A percentile compares a stretch with the other conserved stretches of the same genome.
These are phyloP conservation scores for Augochlora pura DNA, from an alignment of 1,140 invertebrate genomes.

Conservation along the genomic window DNA sequence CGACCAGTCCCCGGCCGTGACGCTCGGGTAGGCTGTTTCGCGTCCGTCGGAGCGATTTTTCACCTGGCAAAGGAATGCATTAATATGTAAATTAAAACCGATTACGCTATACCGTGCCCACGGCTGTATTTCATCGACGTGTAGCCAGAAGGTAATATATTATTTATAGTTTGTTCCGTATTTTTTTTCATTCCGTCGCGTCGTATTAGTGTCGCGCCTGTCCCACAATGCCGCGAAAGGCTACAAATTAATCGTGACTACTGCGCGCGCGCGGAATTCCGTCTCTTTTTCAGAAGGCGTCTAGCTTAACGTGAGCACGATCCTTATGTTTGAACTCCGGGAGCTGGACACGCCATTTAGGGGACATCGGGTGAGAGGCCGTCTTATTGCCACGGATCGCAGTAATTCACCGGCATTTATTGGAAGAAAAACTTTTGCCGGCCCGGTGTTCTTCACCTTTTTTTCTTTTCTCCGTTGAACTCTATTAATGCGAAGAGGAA, in stretches of 20 bases:
- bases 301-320: not conserved
- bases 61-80: conserved; percentile 27
- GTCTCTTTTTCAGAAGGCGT: not conserved
- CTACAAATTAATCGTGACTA: conserved; percentile 16
- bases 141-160: conserved; percentile 22
- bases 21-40: not conserved
- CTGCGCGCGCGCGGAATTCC: not conserved
- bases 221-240: not conserved
- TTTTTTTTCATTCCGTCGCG: conserved; percentile 2
- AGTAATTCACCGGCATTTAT: not conserved
- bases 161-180: conserved; percentile 32
- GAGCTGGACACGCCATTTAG: not conserved
- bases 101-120: conserved; percentile 19
- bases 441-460: no score
- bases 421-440: not conserved
- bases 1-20: not conserved
- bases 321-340: conserved; percentile 2
- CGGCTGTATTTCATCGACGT: conserved; percentile 30
- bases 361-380: not conserved
- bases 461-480: not conserved
- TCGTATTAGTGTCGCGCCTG: not conserved
- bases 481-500: not conserved
- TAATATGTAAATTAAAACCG: conserved; percentile 44
- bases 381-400: not conserved
- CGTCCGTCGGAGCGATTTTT: conserved; percentile 11